phyloP scores from a whole-genome alignment of 1,140 invertebrate genomes.

The Bemisia tabaci region DNA sequence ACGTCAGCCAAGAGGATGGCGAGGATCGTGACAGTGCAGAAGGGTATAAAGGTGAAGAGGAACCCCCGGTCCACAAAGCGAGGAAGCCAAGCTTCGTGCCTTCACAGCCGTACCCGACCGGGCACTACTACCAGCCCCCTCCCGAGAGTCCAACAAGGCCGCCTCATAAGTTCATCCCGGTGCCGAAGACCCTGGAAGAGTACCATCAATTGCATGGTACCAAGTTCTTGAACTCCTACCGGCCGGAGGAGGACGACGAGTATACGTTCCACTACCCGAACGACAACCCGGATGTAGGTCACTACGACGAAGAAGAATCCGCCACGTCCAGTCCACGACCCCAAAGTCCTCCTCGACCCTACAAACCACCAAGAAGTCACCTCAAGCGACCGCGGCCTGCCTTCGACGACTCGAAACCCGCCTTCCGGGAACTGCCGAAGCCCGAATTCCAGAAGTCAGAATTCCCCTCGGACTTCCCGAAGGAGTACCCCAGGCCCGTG shows the following conservation, averaged over 20 bases:
- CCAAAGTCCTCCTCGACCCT: background rate
- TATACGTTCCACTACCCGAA: background rate
- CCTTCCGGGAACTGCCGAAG: background rate
- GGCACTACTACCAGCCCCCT: background rate
- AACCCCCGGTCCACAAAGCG: background rate
- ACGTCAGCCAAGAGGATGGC: slow-evolving; percentile 3
- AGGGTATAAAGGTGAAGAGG: slow-evolving; percentile 6
- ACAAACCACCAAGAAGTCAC: background rate
- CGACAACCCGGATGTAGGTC: background rate
- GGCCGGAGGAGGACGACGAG: background rate
- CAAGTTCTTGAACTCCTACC: background rate
- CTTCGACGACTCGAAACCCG: background rate
- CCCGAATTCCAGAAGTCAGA: background rate
- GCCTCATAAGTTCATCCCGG: background rate
- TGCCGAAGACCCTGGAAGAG: slow-evolving; percentile 11
- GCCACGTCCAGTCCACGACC: background rate
- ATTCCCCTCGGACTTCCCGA: background rate
- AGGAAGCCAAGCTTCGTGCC: background rate
- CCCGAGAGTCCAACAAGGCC: background rate
- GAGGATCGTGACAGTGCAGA: background rate
- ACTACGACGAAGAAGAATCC: background rate
- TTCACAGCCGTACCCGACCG: background rate
- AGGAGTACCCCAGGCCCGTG: background rate
- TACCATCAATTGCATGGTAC: slow-evolving; percentile 10
- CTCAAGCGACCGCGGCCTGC: too few species aligned